Conservation (phyloP, 2,797 vertebrate species). For the Siniperca undulata region DNA sequence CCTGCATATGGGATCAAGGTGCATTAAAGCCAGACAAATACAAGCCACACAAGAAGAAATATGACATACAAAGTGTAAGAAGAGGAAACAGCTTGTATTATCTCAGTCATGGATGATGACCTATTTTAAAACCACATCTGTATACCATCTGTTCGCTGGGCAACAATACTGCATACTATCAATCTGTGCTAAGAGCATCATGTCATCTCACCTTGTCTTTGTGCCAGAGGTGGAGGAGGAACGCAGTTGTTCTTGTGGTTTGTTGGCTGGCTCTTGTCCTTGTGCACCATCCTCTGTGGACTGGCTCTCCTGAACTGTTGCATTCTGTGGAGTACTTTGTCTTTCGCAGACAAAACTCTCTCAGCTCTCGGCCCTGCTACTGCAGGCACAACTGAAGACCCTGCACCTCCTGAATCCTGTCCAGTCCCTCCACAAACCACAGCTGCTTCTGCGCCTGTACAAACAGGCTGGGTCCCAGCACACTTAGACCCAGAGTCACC, state of each 20-base stretch:
- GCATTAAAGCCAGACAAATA: too few species aligned
- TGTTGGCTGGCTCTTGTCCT: not conserved
- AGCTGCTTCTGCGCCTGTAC: not conserved
- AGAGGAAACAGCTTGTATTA: too few species aligned
- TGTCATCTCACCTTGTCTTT: conserved; percentile 55
- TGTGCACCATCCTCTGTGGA: conserved; percentile 84
- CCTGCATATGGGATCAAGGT: too few species aligned
- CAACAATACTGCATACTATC: not conserved
- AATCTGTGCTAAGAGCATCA: not conserved
- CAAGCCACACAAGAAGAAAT: too few species aligned
- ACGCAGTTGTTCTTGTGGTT: not conserved
- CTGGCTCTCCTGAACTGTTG: conserved; percentile 90
- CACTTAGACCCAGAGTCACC: not conserved
- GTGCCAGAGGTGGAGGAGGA: not conserved
- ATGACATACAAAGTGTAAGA: too few species aligned
- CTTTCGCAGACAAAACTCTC: conserved; percentile 66
- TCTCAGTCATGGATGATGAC: too few species aligned
- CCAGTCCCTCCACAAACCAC: conserved; percentile 9
- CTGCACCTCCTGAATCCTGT: conserved; percentile 29
- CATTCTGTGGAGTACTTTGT: conserved; percentile 90
- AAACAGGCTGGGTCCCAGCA: conserved; percentile 25
- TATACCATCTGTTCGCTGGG: not conserved
- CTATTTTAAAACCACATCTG: not conserved
- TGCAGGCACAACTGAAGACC: not conserved
- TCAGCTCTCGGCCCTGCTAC: not conserved